A percentile compares a stretch with the other conserved stretches of the same genome.
These are phyloP conservation scores for Vanacampus margaritifer DNA, from an alignment of 2,113 vertebrate species.

Conservation along the genomic window DNA sequence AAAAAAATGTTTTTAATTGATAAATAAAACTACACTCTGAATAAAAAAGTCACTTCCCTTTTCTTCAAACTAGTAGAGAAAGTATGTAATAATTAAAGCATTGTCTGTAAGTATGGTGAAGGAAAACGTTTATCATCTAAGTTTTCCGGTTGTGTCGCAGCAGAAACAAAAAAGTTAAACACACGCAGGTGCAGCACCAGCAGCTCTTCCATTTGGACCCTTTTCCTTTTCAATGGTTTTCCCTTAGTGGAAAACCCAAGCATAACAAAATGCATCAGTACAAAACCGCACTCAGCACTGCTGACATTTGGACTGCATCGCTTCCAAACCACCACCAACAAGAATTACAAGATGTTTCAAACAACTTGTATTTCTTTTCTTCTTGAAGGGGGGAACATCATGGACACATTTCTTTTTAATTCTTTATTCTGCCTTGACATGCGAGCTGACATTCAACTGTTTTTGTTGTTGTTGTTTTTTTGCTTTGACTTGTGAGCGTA, in stretches of 20 bases:
- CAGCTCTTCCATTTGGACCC: background rate
- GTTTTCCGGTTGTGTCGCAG: background rate
- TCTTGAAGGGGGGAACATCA: background rate
- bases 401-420: background rate
- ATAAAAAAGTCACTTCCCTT: too few relatives aligned
- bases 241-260: background rate
- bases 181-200: background rate
- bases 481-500: too few relatives aligned
- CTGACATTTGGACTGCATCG: background rate
- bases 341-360: background rate
- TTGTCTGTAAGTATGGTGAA: too few relatives aligned
- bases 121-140: too few relatives aligned
- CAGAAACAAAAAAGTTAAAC: background rate
- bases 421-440: background rate
- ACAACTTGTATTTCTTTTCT: background rate
- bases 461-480: too few relatives aligned
- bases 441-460: too few relatives aligned
- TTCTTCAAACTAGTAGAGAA: too few relatives aligned
- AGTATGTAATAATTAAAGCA: too few relatives aligned
- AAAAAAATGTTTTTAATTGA: too few relatives aligned
- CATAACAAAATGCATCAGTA: background rate
- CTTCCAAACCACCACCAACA: background rate
- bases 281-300: conserved; percentile 1
- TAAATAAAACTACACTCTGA: too few relatives aligned
- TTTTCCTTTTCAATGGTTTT: background rate